Evolutionary conservation across 2,888 invertebrate genomes (phyloP), one percentile per base, ranked within the genome.

Genomic region (Nowickia ferox): DNA sequence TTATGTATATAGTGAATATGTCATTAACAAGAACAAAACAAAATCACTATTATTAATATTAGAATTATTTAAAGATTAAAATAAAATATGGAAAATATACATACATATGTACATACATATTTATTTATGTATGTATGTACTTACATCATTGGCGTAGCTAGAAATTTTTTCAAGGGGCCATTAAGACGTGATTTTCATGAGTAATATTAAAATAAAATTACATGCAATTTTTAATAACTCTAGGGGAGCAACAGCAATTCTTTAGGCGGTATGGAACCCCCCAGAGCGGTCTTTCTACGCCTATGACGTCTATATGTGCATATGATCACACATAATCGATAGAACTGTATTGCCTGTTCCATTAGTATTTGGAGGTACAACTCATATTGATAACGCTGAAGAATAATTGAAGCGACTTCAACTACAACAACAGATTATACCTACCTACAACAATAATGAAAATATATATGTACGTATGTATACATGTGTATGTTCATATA

Each of bases 1-100:
- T 22, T 11, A 30, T 15, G 2, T 30, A 17, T 44, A 22, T 17
- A 63, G 51, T 65, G 53, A 48, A 74, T 61, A 38, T 63, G 51
- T 63, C 63, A 42, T 65, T 55, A 40, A 68, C 63, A 72, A 79
- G 63, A 78, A 71, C 61, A 44, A 69, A 65, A 79, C 51, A 11
- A 55, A 80, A 40, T 57, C 65, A 66, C 48, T 74, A 66, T 74
- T 9, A 74, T 19, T 74, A 51, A 42, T 66, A 74, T 74, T 80
- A 66, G 66, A 81, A 75, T 68, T 81, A n/a, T 57, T 65, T 72
- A 46, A 74, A 81, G 66, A 81, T 80, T 80, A 79, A 65, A 59
- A 53, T 53, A 51, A 59, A 22, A 30, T 22, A 55, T 44, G 57
- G 17, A 6, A 19, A 63, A 51, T 53, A 30, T 30, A 30, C 6